These are phyloP conservation scores for Amphipyra tragopoginis DNA, from an alignment of 2,888 invertebrate genomes.

Conservation along the genomic window DNA sequence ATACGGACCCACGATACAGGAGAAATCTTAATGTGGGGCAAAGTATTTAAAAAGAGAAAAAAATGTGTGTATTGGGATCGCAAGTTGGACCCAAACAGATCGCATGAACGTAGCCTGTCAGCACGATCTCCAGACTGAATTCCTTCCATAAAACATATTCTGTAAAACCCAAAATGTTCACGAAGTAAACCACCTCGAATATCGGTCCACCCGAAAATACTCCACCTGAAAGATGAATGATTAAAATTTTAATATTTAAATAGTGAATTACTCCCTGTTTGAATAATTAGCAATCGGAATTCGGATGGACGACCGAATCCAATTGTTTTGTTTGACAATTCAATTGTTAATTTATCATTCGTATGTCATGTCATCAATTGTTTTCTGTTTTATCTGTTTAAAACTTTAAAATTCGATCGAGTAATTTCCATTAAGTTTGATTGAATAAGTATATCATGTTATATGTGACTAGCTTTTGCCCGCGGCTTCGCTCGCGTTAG, in stretches of 20 bases:
- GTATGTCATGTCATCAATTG: conserved; percentile 68
- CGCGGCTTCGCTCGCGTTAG: too few relatives aligned
- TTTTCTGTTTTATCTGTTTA: conserved; percentile 66
- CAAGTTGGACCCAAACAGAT: too few relatives aligned
- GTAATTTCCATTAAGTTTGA: conserved; percentile 62
- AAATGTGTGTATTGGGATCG: too few relatives aligned
- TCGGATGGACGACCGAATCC: conserved; percentile 69
- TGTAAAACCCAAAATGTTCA: conserved; percentile 16
- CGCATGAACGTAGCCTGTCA: too few relatives aligned
- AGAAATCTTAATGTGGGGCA: too few relatives aligned
- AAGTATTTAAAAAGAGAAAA: too few relatives aligned
- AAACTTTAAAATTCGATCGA: conserved; percentile 51
- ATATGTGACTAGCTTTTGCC: too few relatives aligned
- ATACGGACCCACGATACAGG: too few relatives aligned
- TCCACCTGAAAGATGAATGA: conserved; percentile 55
- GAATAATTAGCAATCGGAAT: conserved; percentile 77
- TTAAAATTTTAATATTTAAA: conserved; percentile 78
- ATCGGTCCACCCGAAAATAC: conserved; percentile 6
- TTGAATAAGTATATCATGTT: too few relatives aligned
- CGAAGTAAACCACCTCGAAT: conserved; percentile 2
- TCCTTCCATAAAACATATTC: conserved; percentile 5
- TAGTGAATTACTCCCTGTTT: conserved; percentile 72
- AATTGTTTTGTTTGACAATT: conserved; percentile 79
- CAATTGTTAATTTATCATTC: conserved; percentile 79
- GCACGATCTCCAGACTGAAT: too few relatives aligned